Base-by-base conservation (phyloP, 2,113 vertebrate species). In the Columba janthina region DNA sequence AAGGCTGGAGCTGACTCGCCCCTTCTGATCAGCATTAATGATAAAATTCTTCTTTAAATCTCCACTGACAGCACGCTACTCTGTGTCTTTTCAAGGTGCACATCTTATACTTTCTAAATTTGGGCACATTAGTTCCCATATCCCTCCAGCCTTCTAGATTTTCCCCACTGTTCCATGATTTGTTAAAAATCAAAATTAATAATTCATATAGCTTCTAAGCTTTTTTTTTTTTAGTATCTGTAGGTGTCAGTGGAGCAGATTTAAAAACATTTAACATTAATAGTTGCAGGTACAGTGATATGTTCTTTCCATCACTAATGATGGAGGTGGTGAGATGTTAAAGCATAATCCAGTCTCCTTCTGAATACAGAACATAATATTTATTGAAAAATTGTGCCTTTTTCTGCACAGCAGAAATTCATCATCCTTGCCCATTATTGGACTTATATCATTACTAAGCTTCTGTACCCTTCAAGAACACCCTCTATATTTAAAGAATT, bases 291-390 rank as follows among this genome's bases (percentile, higher is more conserved):
- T 91, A 78, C 42, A 85, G 66, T 95, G 95, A 90, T 89, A 92
- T 1, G 10, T 87, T 93, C 74, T 96, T 96, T 72, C 77, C 73
- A 94, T 88, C 88, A 85, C 34, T 94, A 95, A 96, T 89, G 88
- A 91, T 91, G 85, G 90, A 95, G 89, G 80, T 87, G 77, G 61
- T 89, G 38, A 89, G 48, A 93, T 69, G 44, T 82, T 94, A 89
- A 96, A 82, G 85, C 90, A 93, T 85, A 82, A 95, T 78, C 44
- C 48, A 93, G 85, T 24, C 93, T 94, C 53, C 48, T 93, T 89
- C 66, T 75, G 88, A 96, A 95, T 50, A 94, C 65, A 89, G 89
- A 94, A 97, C 90, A 94, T 64, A 94, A 79, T 95, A 95, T 96
- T 96, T 96, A 85, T 89, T 93, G 88, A 95, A 91, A 94, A 96